Evolutionary conservation across 2,888 invertebrate genomes (phyloP), one percentile per base, ranked within the genome.

Genomic region (Nowickia ferox): DNA sequence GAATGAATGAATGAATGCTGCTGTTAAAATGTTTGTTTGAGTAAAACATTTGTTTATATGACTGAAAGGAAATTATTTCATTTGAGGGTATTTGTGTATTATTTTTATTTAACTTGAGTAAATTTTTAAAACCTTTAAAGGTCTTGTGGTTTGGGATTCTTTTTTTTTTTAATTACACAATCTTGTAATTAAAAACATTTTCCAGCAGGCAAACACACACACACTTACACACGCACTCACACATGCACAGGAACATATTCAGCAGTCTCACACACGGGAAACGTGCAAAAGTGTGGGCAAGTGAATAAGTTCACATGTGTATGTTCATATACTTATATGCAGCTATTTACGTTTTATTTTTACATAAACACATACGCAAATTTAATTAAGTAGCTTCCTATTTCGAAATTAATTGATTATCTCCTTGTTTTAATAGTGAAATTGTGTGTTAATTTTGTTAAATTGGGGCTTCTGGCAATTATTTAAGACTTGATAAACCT

Each of bases 31-130:
- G 68, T 75, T 19, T 75, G 81, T 69, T 59, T 71, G 76, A 66
- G 77, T 78, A 83, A 86, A 71, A 72, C 83, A 76, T 86, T 83
- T 86, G 86, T 86, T 86, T 86, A 76, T 80, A 68, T 83, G 86
- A 86, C 83, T 83, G 72, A 84, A 84, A 86, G 83, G 86, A 86
- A 86, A 86, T 86, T 80, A 80, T 86, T 83, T 86, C 84, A 83
- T 86, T 83, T 86, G 79, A 86, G 86, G 86, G 86, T 80, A 86
- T 86, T 86, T 78, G 66, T 79, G 71, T 84, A 83, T 86, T 83
- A 84, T 83, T 86, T 86, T 83, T 86, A 80, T 86, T 86, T 86
- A 86, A 86, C 83, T 80, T 83, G 83, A 84, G 83, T 83, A 86
- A 83, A 83, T 86, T 86, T 83, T 61, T 76, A 80, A 86, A 86